phyloP scores from a whole-genome alignment of 2,113 vertebrate species.

The Strigops habroptila region DNA sequence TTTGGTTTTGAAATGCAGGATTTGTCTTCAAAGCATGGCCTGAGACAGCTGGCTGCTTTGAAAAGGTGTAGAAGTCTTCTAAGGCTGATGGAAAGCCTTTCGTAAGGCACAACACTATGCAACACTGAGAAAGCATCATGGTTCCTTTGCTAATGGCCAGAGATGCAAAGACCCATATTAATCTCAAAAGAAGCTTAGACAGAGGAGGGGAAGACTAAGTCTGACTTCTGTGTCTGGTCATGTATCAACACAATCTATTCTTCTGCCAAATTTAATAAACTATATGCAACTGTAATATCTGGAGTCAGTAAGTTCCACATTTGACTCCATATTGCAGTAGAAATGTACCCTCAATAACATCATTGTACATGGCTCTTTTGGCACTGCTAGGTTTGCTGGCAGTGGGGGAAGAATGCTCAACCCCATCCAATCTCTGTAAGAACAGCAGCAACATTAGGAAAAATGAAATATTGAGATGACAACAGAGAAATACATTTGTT shows the following conservation, averaged over 20 bases:
- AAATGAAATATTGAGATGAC: background rate
- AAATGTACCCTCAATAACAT: background rate
- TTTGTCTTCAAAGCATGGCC: background rate
- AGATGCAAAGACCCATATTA: background rate
- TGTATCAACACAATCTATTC: background rate
- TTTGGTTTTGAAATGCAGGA: background rate
- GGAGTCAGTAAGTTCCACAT: background rate
- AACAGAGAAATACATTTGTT: background rate
- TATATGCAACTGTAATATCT: background rate
- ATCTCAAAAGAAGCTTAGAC: background rate
- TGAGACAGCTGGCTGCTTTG: background rate
- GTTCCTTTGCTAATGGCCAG: background rate
- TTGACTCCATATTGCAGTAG: background rate
- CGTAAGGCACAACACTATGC: background rate
- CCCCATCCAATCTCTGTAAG: background rate
- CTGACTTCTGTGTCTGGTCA: background rate
- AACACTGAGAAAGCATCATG: background rate
- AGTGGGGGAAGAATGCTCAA: background rate
- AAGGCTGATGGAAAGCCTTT: background rate
- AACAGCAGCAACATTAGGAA: background rate
- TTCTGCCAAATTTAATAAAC: background rate
- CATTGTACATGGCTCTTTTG: background rate
- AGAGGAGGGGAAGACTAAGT: background rate
- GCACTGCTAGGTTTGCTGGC: background rate
- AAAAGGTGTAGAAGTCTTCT: background rate